phyloP scores from a whole-genome alignment of 2,113 vertebrate species.

The Oceanites oceanicus region DNA sequence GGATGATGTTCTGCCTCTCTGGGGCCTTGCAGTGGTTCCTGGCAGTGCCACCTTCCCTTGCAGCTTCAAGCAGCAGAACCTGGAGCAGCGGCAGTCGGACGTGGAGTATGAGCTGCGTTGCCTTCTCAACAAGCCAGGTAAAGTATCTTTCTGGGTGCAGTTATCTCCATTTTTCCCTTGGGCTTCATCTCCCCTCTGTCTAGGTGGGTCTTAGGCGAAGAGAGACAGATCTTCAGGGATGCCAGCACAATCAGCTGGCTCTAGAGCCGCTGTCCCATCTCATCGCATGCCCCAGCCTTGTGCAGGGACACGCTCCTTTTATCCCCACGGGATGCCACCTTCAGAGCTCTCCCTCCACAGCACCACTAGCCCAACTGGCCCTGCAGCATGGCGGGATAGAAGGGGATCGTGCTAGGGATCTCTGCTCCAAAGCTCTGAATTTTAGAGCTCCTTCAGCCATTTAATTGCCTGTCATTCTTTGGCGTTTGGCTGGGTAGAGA shows the following conservation, averaged over 20 bases:
- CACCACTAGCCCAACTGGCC: not conserved
- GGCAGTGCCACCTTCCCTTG: not conserved
- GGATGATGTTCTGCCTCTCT: not conserved
- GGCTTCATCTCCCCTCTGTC: not conserved
- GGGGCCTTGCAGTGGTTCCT: not conserved
- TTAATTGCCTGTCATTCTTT: not conserved
- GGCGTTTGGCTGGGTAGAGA: conserved; percentile 73
- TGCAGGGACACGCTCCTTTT: not conserved
- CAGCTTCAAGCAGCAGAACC: conserved; percentile 88
- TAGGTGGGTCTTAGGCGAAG: not conserved
- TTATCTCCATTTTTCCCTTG: not conserved
- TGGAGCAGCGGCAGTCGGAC: conserved; percentile 90
- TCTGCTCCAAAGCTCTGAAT: not conserved
- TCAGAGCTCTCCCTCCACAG: not conserved
- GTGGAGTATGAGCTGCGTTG: conserved; percentile 90
- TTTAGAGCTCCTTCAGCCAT: not conserved
- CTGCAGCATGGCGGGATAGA: not conserved
- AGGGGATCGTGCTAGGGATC: not conserved
- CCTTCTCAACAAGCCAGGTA: conserved; percentile 93
- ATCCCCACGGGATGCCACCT: not conserved
- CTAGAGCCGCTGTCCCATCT: not conserved
- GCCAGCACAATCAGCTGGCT: not conserved
- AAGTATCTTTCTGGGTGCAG: not conserved
- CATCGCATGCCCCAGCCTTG: not conserved
- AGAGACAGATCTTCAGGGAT: not conserved